Evolutionary conservation across 2,888 invertebrate species (phyloP).

Genomic region (Chrysolina haemoptera): DNA sequence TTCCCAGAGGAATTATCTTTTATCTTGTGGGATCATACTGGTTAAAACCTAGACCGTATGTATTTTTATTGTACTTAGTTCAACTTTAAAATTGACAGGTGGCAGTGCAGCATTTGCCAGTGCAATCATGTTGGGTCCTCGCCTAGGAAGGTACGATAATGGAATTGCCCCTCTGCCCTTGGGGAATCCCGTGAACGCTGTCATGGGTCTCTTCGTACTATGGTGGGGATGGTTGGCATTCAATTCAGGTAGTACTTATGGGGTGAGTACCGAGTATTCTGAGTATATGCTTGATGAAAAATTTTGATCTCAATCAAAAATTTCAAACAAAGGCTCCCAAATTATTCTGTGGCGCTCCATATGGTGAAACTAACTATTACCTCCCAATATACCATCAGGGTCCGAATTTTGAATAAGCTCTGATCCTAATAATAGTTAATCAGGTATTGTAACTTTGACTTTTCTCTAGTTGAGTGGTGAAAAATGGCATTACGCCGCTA

Average conservation of each 20-base stretch:
- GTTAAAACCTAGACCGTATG: too few species aligned
- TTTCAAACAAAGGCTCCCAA: too few species aligned
- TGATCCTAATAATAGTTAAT: too few species aligned
- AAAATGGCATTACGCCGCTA: slow-evolving; percentile 93
- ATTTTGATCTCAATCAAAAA: too few species aligned
- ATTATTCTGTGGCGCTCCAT: too few species aligned
- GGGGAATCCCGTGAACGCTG: slow-evolving; percentile 91
- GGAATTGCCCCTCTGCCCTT: slow-evolving; percentile 84
- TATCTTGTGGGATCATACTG: too few species aligned
- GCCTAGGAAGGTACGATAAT: slow-evolving; percentile 86
- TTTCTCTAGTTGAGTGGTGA: slow-evolving; percentile 77
- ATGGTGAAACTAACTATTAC: too few species aligned
- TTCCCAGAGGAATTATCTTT: too few species aligned
- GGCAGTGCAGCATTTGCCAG: slow-evolving; percentile 87
- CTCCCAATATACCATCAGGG: too few species aligned
- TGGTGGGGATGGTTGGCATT: slow-evolving; percentile 99
- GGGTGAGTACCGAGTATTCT: slow-evolving; percentile 68
- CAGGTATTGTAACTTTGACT: not conserved
- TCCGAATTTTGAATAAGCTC: too few species aligned
- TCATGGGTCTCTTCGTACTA: slow-evolving; percentile 91
- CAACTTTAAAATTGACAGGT: slow-evolving; percentile 67
- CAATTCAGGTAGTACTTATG: slow-evolving; percentile 92
- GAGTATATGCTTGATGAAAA: too few species aligned
- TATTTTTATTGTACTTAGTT: not conserved
- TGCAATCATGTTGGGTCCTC: slow-evolving; percentile 90